phyloP scores from a whole-genome alignment of 1,140 invertebrate genomes.

The Wiebesia pumilae region DNA sequence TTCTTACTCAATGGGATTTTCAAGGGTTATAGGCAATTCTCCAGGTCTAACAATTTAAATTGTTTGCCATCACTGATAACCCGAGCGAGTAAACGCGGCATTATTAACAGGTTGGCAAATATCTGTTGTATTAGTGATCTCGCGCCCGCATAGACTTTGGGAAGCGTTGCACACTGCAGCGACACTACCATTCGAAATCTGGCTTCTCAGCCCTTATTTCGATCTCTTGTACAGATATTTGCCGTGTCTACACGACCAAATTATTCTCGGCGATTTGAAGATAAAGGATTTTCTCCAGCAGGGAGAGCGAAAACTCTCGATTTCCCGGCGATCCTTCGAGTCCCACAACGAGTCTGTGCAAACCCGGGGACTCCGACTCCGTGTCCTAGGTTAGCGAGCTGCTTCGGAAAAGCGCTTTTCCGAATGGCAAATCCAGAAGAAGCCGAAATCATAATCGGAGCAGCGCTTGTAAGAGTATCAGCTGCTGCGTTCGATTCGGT shows the following conservation, averaged over 20 bases:
- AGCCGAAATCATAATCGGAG: no score
- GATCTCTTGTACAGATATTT: conserved; percentile 72
- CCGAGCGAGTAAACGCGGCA: conserved; percentile 68
- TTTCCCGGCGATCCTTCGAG: not conserved
- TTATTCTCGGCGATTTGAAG: conserved; percentile 67
- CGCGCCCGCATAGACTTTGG: conserved; percentile 64
- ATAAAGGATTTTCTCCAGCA: conserved; percentile 66
- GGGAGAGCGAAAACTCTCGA: not conserved
- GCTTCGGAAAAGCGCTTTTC: no score
- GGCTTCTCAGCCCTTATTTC: conserved; percentile 59
- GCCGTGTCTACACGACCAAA: conserved; percentile 68
- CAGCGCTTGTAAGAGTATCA: no score
- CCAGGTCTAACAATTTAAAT: conserved; percentile 67
- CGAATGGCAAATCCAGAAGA: no score
- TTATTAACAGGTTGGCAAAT: conserved; percentile 73
- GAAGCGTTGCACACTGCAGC: conserved; percentile 19
- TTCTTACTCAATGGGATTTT: conserved; percentile 17
- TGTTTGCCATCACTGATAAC: conserved; percentile 72
- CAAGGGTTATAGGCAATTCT: conserved; percentile 53
- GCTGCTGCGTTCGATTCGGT: no score
- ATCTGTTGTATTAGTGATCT: conserved; percentile 70
- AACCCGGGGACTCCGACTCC: no score
- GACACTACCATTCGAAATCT: not conserved
- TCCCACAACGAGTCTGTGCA: not conserved
- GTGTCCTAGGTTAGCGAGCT: no score